Conservation (phyloP, 2,797 vertebrate species). For the Eulemur albifrons region DNA sequence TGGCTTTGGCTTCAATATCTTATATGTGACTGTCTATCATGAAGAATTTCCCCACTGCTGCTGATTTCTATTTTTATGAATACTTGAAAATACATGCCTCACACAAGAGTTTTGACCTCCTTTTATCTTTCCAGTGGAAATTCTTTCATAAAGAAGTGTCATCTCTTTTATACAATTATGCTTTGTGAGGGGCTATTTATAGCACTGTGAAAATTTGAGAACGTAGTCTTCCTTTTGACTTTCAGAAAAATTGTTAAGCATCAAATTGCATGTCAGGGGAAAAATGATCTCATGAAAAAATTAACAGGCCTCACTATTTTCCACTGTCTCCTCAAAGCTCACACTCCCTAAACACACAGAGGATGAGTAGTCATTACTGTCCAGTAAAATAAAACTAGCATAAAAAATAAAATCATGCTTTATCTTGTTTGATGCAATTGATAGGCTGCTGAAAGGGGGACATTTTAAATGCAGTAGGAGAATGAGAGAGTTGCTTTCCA, state of each 20-base stretch:
- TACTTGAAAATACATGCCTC: slow-evolving; percentile 81
- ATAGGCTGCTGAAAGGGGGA: neutral
- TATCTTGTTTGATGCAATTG: neutral
- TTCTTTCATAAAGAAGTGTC: slow-evolving; percentile 80
- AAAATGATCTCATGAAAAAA: slow-evolving; percentile 75
- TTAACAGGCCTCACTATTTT: slow-evolving; percentile 59
- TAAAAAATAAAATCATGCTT: slow-evolving; percentile 38
- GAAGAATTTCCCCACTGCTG: slow-evolving; percentile 75
- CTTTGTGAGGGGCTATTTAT: slow-evolving; percentile 84
- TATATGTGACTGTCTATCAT: slow-evolving; percentile 75
- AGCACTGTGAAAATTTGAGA: slow-evolving; percentile 78
- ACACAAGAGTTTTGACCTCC: slow-evolving; percentile 79
- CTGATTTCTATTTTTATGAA: slow-evolving; percentile 78
- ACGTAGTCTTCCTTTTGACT: slow-evolving; percentile 79
- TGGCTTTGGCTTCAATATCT: slow-evolving; percentile 75
- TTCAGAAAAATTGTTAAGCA: slow-evolving; percentile 77
- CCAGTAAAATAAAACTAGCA: slow-evolving; percentile 52
- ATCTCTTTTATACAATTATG: slow-evolving; percentile 80
- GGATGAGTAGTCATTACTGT: neutral
- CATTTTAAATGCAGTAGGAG: neutral
- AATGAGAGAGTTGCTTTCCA: neutral
- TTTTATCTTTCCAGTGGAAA: slow-evolving; percentile 80
- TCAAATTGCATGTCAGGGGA: slow-evolving; percentile 72
- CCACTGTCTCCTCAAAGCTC: neutral
- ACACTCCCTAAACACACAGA: neutral